phyloP scores from a whole-genome alignment of 2,888 invertebrate genomes.

The Capitulum mitella region DNA sequence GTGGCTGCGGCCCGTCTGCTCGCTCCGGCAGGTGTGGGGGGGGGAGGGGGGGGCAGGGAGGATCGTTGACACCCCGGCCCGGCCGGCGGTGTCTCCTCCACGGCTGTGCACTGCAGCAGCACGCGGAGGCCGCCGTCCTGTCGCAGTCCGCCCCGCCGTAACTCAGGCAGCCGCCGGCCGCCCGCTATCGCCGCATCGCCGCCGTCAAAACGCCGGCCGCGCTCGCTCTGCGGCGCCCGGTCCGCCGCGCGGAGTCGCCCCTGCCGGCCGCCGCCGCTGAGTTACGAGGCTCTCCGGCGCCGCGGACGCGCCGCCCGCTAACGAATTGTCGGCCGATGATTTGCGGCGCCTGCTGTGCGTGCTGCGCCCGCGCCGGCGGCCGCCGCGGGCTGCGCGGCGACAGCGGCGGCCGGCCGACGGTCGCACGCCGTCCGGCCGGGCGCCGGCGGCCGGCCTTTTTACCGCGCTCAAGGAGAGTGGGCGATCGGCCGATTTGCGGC shows the following conservation, averaged over 20 bases:
- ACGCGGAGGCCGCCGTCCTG: too few relatives aligned
- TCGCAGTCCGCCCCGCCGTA: too few relatives aligned
- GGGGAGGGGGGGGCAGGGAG: background rate
- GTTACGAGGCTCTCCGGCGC: constrained; percentile 15
- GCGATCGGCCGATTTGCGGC: background rate
- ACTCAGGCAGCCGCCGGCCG: background rate
- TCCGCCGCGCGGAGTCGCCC: background rate
- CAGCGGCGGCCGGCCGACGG: background rate
- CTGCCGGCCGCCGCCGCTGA: background rate
- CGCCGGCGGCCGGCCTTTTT: background rate
- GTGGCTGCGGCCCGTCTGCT: background rate
- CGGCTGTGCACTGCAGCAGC: too few relatives aligned
- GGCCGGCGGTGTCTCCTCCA: too few relatives aligned
- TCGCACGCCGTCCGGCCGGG: background rate
- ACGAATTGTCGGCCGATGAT: constrained; percentile 15
- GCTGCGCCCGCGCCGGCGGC: background rate
- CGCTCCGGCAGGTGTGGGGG: background rate
- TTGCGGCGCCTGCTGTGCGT: background rate
- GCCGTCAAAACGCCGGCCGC: background rate
- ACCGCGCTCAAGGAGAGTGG: background rate
- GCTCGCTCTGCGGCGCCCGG: too few relatives aligned
- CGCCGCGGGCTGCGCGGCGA: too few relatives aligned
- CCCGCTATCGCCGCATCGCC: background rate
- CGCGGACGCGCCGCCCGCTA: background rate
- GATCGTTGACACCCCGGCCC: too few relatives aligned